These are phyloP conservation scores for Hydrolagus colliei DNA, from an alignment of 2,797 vertebrate species.

Conservation along the genomic window DNA sequence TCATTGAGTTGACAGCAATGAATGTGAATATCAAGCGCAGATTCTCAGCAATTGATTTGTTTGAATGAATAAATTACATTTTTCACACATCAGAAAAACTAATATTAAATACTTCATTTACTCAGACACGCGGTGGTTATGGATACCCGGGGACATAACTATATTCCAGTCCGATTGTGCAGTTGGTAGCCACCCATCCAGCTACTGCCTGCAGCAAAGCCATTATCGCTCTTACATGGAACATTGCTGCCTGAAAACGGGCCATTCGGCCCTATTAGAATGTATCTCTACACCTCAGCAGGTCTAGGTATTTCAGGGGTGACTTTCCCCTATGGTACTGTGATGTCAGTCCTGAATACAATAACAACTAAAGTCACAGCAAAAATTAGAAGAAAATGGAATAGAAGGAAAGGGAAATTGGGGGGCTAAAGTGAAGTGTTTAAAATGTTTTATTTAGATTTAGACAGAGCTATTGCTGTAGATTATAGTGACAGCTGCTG, in stretches of 20 bases:
- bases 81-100: neutral
- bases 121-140: neutral
- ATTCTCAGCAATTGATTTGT: conserved; percentile 14
- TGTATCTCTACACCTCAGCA: neutral
- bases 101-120: conserved; percentile 23
- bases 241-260: neutral
- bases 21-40: too few relatives aligned
- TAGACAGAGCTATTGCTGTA: too few relatives aligned
- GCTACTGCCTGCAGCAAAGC: neutral
- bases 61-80: conserved; percentile 28
- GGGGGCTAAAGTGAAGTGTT: conserved; percentile 39
- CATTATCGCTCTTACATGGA: neutral
- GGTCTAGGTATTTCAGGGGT: neutral
- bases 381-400: conserved; percentile 41
- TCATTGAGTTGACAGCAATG: conserved; percentile 26
- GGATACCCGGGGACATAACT: neutral
- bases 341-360: conserved; percentile 41
- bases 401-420: conserved; percentile 48
- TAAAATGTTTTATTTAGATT: too few relatives aligned
- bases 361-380: conserved; percentile 49
- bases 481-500: too few relatives aligned
- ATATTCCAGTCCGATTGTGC: neutral
- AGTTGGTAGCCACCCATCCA: conserved; percentile 50
- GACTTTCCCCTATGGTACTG: conserved; percentile 40
- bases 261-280: neutral